Evolutionary conservation across 2,888 invertebrate species (phyloP).

Genomic region (Drosophila melanocephala): DNA sequence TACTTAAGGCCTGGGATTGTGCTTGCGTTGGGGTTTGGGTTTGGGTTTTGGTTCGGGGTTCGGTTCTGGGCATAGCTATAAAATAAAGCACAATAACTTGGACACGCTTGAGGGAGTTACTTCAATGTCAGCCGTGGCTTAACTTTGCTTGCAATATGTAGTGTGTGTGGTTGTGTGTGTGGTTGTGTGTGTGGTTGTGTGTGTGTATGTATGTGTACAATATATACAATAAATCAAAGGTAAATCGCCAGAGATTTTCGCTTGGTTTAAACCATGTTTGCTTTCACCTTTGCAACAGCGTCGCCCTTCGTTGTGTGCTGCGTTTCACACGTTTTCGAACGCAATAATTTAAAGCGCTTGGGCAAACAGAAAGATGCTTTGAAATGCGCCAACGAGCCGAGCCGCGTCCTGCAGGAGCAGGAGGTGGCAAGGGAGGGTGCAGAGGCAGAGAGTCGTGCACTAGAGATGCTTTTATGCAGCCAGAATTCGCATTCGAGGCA

Average conservation of each 20-base stretch:
- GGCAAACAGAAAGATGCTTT: slow-evolving; percentile 70
- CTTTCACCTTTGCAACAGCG: slow-evolving; percentile 28
- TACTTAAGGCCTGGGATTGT: slow-evolving; percentile 45
- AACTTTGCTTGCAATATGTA: slow-evolving; percentile 26
- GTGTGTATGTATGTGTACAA: not conserved
- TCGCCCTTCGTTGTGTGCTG: slow-evolving; percentile 21
- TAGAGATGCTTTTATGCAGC: slow-evolving; percentile 66
- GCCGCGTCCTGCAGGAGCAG: not conserved
- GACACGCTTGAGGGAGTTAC: slow-evolving; percentile 68
- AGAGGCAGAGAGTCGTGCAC: slow-evolving; percentile 39
- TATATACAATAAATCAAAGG: slow-evolving; percentile 71
- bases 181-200: not conserved
- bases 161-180: not conserved
- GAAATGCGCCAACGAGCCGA: slow-evolving; percentile 73
- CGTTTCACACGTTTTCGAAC: slow-evolving; percentile 78
- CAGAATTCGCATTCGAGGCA: slow-evolving; percentile 67
- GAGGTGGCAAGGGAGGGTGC: not conserved
- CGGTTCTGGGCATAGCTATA: slow-evolving; percentile 30
- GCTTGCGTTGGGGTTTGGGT: not conserved
- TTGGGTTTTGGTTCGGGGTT: slow-evolving; percentile 4
- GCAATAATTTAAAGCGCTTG: slow-evolving; percentile 81
- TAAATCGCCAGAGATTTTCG: slow-evolving; percentile 41
- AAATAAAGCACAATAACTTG: slow-evolving; percentile 50
- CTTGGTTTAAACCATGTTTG: slow-evolving; percentile 48
- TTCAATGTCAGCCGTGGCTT: slow-evolving; percentile 48